Conservation (phyloP, 1,140 invertebrate genomes). For the Melitaea cinxia region DNA sequence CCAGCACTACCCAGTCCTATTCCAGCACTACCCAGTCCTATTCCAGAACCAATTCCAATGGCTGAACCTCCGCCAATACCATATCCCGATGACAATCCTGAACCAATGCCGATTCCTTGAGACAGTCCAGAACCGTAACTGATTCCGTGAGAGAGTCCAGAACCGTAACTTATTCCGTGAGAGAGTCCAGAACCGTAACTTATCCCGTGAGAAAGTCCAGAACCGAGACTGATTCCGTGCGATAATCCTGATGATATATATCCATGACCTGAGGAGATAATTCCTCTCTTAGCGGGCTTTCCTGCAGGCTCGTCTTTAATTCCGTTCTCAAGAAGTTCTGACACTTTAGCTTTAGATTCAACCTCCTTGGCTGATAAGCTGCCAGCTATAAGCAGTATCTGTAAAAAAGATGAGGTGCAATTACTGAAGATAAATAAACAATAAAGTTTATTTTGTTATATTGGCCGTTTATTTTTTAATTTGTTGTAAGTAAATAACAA, state of each 20-base stretch:
- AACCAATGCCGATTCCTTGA: constrained; percentile 25
- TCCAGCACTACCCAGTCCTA: constrained; percentile 6
- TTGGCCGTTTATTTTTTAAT: background rate
- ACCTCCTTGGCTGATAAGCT: constrained; percentile 61
- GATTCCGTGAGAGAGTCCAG: constrained; percentile 7
- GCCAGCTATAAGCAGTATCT: constrained; percentile 65
- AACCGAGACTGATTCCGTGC: constrained; percentile 21
- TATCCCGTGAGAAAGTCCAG: constrained; percentile 19
- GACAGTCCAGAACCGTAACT: constrained; percentile 27
- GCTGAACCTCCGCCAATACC: background rate
- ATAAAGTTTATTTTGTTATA: background rate
- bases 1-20: constrained; percentile 14
- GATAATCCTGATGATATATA: constrained; percentile 26
- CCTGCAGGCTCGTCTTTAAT: constrained; percentile 59
- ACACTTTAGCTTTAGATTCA: constrained; percentile 60
- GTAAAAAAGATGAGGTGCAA: constrained; percentile 34
- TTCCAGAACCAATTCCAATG: constrained; percentile 28
- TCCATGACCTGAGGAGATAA: constrained; percentile 45
- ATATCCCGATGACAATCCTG: constrained; percentile 14
- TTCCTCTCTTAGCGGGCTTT: constrained; percentile 61
- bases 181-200: constrained; percentile 20
- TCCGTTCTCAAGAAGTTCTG: constrained; percentile 64
- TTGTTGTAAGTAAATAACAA: background rate
- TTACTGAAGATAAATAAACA: background rate
- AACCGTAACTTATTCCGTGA: constrained; percentile 22